Conservation (phyloP, 2,888 invertebrate species). For the Palloptera scutellata region DNA sequence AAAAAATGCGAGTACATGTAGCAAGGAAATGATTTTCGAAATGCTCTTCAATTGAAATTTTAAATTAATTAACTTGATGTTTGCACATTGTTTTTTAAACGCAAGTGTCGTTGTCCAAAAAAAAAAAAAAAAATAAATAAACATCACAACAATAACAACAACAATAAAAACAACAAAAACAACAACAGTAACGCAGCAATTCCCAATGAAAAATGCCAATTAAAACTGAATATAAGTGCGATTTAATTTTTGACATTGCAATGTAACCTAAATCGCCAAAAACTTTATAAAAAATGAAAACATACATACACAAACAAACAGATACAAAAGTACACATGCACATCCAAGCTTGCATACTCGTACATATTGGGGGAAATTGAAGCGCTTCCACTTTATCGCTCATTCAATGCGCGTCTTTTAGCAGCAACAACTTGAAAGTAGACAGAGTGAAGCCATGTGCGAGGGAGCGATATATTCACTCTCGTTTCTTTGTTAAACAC, state of each 20-base stretch:
- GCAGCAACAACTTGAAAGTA: too few species aligned
- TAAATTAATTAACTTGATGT: constrained; percentile 28
- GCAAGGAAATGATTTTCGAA: constrained; percentile 14
- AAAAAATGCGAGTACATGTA: not conserved
- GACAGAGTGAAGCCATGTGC: too few species aligned
- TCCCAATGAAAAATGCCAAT: constrained; percentile 57
- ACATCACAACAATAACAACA: not conserved
- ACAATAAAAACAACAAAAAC: not conserved
- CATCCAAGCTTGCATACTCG: too few species aligned
- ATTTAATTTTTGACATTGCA: constrained; percentile 52
- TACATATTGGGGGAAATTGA: too few species aligned
- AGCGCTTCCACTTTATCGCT: too few species aligned
- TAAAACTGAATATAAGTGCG: constrained; percentile 62
- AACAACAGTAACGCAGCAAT: constrained; percentile 6
- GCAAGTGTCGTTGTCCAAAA: constrained; percentile 59
- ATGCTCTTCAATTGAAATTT: constrained; percentile 17
- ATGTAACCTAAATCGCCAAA: constrained; percentile 27
- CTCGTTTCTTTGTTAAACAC: too few species aligned
- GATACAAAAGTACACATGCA: too few species aligned
- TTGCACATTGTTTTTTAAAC: constrained; percentile 44
- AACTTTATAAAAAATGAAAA: not conserved
- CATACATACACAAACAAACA: too few species aligned
- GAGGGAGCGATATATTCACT: too few species aligned
- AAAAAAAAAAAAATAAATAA: constrained; percentile 43
- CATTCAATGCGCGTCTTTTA: too few species aligned